Base-by-base conservation (phyloP, 2,888 invertebrate genomes). In the Dendrolimus houi region DNA sequence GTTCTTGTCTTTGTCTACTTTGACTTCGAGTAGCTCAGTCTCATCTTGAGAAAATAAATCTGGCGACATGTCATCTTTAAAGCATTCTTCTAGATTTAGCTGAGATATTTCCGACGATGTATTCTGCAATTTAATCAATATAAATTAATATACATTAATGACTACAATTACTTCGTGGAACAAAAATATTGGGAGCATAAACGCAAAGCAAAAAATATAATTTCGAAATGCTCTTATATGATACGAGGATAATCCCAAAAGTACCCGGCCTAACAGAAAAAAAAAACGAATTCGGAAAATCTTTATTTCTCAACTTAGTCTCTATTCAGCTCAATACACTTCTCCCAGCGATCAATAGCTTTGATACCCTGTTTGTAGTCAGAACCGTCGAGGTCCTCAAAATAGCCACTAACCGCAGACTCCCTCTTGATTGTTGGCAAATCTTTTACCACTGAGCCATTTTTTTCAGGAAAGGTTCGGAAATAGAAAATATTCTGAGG, bases 1-100 rank as follows among this genome's bases (percentile, higher is more conserved):
- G 0, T 12, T 54, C 13, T 55, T 56, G 29, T 60, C 52, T 40
- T 54, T 47, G 54, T 57, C 57, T 29, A 59, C 57, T 58, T 65
- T 66, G 1, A 63, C 61, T 60, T 74, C 69, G 10, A 64, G 57
- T 10, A 71, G 58, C 64, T 41, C 72, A 60, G 1, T 76, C 71
- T 83, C 80, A 0, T 79, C 79, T 67, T 78, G 76, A 10, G 79
- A 75, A 63, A 87, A 87, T 53, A 87, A 58, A 52, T 87, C 85
- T 0, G 87, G 85, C 0, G 84, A 85, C 52, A 70, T 59, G 13
- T 52, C 61, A 10, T 62, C 64, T 62, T 62, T 17, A 13, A 60
- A 53, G 2, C 64, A 59, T 56, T 65, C 66, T n/a, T 62, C 60
- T 55, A 47, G 47, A 12, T 47, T 47, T 47, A 47, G 61, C 57